Evolutionary conservation across 2,888 invertebrate species (phyloP).

Genomic region (Bhutanitis thaidina): DNA sequence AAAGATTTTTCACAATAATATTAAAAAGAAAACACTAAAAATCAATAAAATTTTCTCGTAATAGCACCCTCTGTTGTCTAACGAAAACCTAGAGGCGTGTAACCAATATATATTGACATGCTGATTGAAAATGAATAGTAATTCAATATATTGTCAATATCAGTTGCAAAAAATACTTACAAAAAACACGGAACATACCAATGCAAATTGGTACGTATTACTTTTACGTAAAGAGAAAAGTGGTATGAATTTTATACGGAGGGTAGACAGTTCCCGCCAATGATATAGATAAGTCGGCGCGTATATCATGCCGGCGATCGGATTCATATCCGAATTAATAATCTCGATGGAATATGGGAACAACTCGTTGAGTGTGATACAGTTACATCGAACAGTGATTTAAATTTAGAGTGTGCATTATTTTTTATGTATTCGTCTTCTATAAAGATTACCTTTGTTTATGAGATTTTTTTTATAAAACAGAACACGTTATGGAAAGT

Average conservation of each 20-base stretch:
- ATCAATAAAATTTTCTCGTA: too few species aligned
- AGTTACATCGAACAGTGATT: slow-evolving; percentile 34
- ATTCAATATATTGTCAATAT: slow-evolving; percentile 27
- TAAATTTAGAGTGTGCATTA: slow-evolving; percentile 24
- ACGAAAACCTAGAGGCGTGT: slow-evolving; percentile 44
- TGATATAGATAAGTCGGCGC: slow-evolving; percentile 45
- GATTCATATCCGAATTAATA: slow-evolving; percentile 75
- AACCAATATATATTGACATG: slow-evolving; percentile 37
- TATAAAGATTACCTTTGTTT: too few species aligned
- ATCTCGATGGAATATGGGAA: slow-evolving; percentile 61
- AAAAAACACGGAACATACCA: slow-evolving; percentile 3
- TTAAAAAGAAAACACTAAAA: too few species aligned
- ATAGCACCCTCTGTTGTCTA: not conserved
- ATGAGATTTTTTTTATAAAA: too few species aligned
- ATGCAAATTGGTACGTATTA: slow-evolving; percentile 15
- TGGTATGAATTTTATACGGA: slow-evolving; percentile 38
- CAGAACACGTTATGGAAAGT: too few species aligned
- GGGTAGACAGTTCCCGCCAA: slow-evolving; percentile 29
- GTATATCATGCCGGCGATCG: slow-evolving; percentile 55
- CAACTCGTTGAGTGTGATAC: slow-evolving; percentile 57
- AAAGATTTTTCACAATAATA: too few species aligned
- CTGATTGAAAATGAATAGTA: slow-evolving; percentile 20
- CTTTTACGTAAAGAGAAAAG: slow-evolving; percentile 6
- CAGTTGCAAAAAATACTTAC: slow-evolving; percentile 8
- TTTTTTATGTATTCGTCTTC: too few species aligned